These are phyloP conservation scores for Morpho deidamia DNA, from an alignment of 2,888 invertebrate genomes.

Conservation along the genomic window DNA sequence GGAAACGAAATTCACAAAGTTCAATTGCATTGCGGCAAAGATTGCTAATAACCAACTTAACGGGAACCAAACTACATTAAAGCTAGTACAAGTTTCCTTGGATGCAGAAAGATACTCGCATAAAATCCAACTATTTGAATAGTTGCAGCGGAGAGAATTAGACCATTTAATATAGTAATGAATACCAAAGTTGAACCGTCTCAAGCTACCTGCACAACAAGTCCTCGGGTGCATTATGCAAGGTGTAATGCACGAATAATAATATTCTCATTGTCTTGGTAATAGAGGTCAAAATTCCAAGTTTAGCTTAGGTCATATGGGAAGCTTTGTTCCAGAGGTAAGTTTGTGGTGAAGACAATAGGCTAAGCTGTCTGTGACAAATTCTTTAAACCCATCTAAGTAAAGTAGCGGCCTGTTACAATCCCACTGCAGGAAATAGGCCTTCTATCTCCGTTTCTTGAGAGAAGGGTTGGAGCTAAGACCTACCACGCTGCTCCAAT, in stretches of 20 bases:
- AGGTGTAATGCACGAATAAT: background rate
- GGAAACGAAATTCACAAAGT: conserved; percentile 11
- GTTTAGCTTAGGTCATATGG: background rate
- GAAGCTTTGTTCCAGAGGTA: background rate
- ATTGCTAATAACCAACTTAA: conserved; percentile 19
- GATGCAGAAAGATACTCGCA: conserved; percentile 15
- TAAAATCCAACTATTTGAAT: conserved; percentile 19
- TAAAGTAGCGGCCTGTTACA: no score
- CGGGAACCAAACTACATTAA: conserved; percentile 13
- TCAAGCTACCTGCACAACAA: conserved; percentile 29
- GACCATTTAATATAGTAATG: conserved; percentile 32
- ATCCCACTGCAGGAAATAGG: no score
- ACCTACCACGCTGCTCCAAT: no score
- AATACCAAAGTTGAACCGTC: conserved; percentile 33
- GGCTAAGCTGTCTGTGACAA: background rate
- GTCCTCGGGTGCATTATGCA: conserved; percentile 21
- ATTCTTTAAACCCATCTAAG: no score
- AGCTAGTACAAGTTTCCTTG: conserved; percentile 16
- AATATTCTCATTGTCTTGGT: background rate
- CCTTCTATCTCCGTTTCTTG: no score
- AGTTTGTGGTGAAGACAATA: background rate
- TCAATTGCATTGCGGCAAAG: conserved; percentile 13
- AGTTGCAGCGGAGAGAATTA: conserved; percentile 23
- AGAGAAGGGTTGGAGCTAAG: no score
- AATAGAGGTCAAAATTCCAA: background rate